Base-by-base conservation (phyloP, 2,797 vertebrate species). In the Pseudomugil tenellus region DNA sequence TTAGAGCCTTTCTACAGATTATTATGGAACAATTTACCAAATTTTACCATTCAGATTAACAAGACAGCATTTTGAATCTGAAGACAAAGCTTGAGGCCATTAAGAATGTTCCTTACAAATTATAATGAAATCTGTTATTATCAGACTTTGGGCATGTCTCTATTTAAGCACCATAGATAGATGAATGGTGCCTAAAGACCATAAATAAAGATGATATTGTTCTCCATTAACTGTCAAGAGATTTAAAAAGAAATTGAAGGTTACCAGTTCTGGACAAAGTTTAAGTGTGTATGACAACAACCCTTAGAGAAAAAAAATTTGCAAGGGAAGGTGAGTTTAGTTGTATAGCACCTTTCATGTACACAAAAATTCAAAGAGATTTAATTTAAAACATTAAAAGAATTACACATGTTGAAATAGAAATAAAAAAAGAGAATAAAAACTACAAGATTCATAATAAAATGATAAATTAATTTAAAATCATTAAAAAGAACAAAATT, bases 261-360 rank as follows among this genome's bases (percentile, higher is more conserved):
- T 71, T n/a, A 49, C 5, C 23, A 35, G 14, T 26, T 65, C 19
- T 53, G 29, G 16, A 67, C 8, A 1, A 41, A n/a, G 41, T 10
- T 21, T 16, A 2, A 2, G 6, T 43, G 41, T n/a, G 6, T 43
- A n/a, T 43, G 19, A 43, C 41, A 43, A 34, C 12, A n/a, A 32
- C 1, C 35, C 21, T 7, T 29, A 73, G 59, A 80, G 49, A 82
- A 25, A 66, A 67, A 62, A 4, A 1, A 6, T 32, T 9, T 32
- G 32, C n/a, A n/a, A n/a, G n/a, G n/a, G n/a, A n/a, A n/a, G n/a
- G n/a, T n/a, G n/a, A n/a, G n/a, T n/a, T n/a, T n/a, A n/a, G n/a
- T n/a, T n/a, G n/a, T n/a, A n/a, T n/a, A n/a, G n/a, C n/a, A n/a
- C n/a, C n/a, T n/a, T n/a, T n/a, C n/a, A n/a, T n/a, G n/a, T n/a